Percentiles rank a stretch among this genome's conserved stretches.
These are phyloP conservation scores for Microcebus jonahi DNA, from an alignment of 2,113 vertebrate genomes.

Conservation along the genomic window DNA sequence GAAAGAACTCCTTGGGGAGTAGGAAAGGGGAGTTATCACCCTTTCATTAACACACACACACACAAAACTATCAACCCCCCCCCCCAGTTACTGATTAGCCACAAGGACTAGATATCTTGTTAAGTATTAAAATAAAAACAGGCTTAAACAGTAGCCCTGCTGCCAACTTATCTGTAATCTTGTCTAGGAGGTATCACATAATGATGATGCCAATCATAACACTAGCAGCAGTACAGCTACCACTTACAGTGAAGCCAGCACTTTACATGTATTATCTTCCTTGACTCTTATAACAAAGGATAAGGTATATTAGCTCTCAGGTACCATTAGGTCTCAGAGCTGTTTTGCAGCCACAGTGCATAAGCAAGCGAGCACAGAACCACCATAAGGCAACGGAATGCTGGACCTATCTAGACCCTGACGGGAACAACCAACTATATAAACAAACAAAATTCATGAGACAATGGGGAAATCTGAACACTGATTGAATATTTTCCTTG, in stretches of 20 bases:
- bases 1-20: neutral
- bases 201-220: neutral
- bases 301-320: neutral
- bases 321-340: neutral
- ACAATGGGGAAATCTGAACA: neutral
- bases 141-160: neutral
- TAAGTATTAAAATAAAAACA: conserved; percentile 1
- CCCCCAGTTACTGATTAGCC: neutral
- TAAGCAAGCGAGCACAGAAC: neutral
- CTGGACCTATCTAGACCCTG: neutral
- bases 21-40: neutral
- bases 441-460: neutral
- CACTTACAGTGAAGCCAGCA: neutral
- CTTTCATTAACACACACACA: neutral
- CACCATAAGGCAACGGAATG: neutral
- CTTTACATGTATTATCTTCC: neutral
- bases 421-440: neutral
- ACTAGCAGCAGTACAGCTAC: neutral
- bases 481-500: neutral
- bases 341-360: neutral
- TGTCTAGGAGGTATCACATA: neutral
- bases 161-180: neutral
- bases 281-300: neutral
- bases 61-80: neutral
- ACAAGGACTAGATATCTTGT: neutral